Percentiles rank a stretch among this genome's conserved stretches.
phyloP scores from a whole-genome alignment of 2,888 invertebrate genomes.

The Lasioglossum vierecki region DNA sequence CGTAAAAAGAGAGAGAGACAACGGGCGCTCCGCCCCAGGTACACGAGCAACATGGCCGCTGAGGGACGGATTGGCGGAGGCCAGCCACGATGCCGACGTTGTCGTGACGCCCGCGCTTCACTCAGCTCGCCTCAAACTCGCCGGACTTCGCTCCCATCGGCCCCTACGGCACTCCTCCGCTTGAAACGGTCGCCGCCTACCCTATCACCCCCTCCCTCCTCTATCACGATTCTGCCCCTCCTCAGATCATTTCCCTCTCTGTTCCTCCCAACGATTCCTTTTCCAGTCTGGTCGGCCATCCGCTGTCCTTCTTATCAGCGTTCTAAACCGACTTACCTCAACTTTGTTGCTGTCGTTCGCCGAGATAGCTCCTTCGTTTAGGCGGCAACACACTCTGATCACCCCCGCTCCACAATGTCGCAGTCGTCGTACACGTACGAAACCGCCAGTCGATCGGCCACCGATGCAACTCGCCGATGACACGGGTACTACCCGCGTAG shows the following conservation, averaged over 20 bases:
- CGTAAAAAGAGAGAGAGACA: slow-evolving; percentile 58
- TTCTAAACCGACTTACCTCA: too few relatives aligned
- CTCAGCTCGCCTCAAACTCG: slow-evolving; percentile 76
- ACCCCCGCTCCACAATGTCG: slow-evolving; percentile 20
- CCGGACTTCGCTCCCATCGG: slow-evolving; percentile 69
- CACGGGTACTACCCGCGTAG: slow-evolving; percentile 4
- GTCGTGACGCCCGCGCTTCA: slow-evolving; percentile 83
- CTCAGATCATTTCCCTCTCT: slow-evolving; percentile 28
- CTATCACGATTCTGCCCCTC: slow-evolving; percentile 29
- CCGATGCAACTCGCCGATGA: neutral
- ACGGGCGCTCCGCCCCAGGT: slow-evolving; percentile 86
- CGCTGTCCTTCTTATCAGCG: neutral
- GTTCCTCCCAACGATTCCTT: slow-evolving; percentile 11
- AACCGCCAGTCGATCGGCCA: neutral
- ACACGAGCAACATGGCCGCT: slow-evolving; percentile 87
- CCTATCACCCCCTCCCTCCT: slow-evolving; percentile 60
- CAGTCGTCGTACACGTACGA: neutral
- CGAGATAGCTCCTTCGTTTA: slow-evolving; percentile 12
- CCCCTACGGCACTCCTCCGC: slow-evolving; percentile 75
- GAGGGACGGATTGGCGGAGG: slow-evolving; percentile 87
- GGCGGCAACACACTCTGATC: slow-evolving; percentile 2
- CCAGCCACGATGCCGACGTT: slow-evolving; percentile 83
- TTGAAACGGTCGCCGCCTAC: slow-evolving; percentile 78
- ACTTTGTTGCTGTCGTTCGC: neutral
- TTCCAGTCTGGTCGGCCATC: neutral